A percentile compares a stretch with the other conserved stretches of the same genome.
Conservation (phyloP, 1,140 invertebrate species). For the Solenopsis invicta region DNA sequence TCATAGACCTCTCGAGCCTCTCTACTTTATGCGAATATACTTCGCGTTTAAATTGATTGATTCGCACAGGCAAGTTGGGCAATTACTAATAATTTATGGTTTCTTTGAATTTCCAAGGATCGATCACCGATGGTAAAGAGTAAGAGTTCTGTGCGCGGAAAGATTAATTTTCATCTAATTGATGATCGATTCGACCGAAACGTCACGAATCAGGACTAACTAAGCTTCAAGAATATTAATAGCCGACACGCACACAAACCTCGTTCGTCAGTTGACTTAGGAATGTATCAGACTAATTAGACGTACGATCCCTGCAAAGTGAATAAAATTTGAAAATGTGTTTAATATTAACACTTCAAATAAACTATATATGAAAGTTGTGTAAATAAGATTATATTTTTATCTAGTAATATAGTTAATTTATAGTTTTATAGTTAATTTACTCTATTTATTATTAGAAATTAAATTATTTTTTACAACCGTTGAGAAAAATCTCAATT, state of each 20-base stretch:
- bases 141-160: not conserved
- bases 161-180: constrained; percentile 42
- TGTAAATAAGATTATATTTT: too few relatives aligned
- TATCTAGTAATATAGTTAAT: too few relatives aligned
- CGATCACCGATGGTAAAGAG: constrained; percentile 2
- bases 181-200: constrained; percentile 16
- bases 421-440: too few relatives aligned
- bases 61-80: not conserved
- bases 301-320: too few relatives aligned
- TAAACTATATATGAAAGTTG: too few relatives aligned
- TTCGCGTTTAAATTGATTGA: constrained; percentile 34
- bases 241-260: not conserved
- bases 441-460: too few relatives aligned
- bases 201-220: constrained; percentile 13
- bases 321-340: too few relatives aligned
- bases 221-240: constrained; percentile 25
- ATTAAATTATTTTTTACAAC: too few relatives aligned
- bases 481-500: too few relatives aligned
- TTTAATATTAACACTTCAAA: too few relatives aligned
- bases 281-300: too few relatives aligned
- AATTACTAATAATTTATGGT: constrained; percentile 43
- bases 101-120: not conserved
- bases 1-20: not conserved
- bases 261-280: not conserved
- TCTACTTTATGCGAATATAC: not conserved